phyloP scores from a whole-genome alignment of 2,113 vertebrate species.

The Bos taurus region DNA sequence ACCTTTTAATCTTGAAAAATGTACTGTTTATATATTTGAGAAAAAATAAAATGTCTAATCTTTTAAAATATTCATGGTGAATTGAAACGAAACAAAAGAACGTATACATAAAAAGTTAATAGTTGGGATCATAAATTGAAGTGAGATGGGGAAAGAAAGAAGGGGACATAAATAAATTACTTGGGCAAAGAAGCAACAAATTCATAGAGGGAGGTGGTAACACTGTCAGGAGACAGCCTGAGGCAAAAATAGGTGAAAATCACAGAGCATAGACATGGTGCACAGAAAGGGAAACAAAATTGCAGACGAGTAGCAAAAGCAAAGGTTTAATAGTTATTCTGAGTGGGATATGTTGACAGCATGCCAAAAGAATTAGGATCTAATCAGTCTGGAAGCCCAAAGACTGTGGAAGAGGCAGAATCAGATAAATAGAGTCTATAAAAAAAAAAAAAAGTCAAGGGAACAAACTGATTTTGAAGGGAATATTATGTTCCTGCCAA shows the following conservation, averaged over 20 bases:
- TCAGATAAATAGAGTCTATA: conserved; percentile 73
- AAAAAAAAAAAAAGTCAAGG: conserved; percentile 22
- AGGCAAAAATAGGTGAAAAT: conserved; percentile 80
- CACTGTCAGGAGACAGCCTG: conserved; percentile 77
- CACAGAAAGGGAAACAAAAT: conserved; percentile 76
- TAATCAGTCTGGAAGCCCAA: conserved; percentile 74
- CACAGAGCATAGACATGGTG: conserved; percentile 72
- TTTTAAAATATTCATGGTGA: conserved; percentile 66
- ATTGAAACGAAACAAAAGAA: conserved; percentile 34
- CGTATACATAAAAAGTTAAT: conserved; percentile 43
- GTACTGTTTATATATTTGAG: conserved; percentile 39
- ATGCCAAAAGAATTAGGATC: conserved; percentile 79
- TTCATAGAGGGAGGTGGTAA: conserved; percentile 71
- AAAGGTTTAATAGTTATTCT: conserved; percentile 77
- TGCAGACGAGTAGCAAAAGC: conserved; percentile 71
- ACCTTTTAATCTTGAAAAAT: conserved; percentile 51
- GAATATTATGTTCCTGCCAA: conserved; percentile 79
- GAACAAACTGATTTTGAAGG: conserved; percentile 78
- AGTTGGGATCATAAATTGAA: conserved; percentile 43
- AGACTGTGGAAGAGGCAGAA: conserved; percentile 61
- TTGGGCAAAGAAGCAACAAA: conserved; percentile 75
- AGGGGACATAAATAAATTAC: conserved; percentile 76
- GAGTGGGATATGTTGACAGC: conserved; percentile 74
- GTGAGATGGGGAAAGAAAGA: not conserved
- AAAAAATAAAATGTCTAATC: conserved; percentile 36